phyloP scores from a whole-genome alignment of 2,888 invertebrate species.

The Ellobium chinense region DNA sequence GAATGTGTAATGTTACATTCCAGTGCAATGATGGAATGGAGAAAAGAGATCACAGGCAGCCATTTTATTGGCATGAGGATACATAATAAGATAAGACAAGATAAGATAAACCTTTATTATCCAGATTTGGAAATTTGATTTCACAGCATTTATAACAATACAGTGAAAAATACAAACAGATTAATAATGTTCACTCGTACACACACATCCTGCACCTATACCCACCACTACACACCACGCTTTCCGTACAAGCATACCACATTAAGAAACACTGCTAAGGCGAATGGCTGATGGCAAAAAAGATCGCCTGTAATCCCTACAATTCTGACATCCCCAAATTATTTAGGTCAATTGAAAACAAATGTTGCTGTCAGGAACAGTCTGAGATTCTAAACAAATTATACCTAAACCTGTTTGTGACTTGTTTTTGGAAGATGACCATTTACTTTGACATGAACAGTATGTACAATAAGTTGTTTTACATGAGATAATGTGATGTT shows the following conservation, averaged over 20 bases:
- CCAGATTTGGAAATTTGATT: neutral
- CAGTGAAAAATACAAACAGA: neutral
- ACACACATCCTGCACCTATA: neutral
- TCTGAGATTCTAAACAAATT: no score
- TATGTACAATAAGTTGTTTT: neutral
- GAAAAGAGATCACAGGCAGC: no score
- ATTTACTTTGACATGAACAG: neutral
- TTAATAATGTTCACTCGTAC: neutral
- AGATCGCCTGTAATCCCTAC: neutral
- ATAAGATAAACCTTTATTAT: neutral
- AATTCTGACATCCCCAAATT: no score
- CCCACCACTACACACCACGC: neutral
- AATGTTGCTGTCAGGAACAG: no score
- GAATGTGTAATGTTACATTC: no score
- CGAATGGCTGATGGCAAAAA: neutral
- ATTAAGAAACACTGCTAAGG: neutral
- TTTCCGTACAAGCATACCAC: neutral
- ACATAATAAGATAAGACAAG: neutral
- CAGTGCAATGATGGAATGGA: no score
- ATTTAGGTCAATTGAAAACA: no score
- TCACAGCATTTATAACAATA: neutral
- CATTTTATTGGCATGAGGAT: no score
- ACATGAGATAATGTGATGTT: neutral
- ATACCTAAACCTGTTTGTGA: no score
- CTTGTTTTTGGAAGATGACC: no score